phyloP scores from a whole-genome alignment of 30 jellyfish, hydroid and myxozoan species.

The Aurelia aurita complex sp. Pacific region DNA sequence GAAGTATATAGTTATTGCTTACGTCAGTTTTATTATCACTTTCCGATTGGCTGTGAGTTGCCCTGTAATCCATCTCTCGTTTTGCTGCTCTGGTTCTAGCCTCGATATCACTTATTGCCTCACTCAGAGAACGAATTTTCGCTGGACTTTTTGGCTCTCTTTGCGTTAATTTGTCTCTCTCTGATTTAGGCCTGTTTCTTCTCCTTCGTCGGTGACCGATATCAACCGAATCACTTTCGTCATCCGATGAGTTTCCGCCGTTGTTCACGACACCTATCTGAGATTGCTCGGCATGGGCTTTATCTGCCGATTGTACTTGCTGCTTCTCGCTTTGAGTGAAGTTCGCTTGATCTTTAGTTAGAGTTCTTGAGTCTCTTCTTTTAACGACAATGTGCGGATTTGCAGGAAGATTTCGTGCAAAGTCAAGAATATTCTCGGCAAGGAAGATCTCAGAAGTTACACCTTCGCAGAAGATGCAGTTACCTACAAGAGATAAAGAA shows the following conservation, averaged over 20 bases:
- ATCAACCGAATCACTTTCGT: conserved; percentile 53
- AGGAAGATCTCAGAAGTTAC: conserved; percentile 32
- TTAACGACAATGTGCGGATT: neutral
- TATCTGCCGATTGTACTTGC: neutral
- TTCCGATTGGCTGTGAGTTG: conserved; percentile 10
- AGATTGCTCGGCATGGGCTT: neutral
- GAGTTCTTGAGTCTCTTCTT: conserved; percentile 35
- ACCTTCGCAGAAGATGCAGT: conserved; percentile 37
- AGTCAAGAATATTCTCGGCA: conserved; percentile 29
- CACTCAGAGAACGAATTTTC: conserved; percentile 45
- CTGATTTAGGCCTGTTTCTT: conserved; percentile 17
- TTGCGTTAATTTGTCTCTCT: conserved; percentile 4
- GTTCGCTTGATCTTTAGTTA: neutral
- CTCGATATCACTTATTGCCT: conserved; percentile 51
- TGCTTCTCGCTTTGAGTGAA: neutral
- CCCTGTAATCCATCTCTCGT: conserved; percentile 29
- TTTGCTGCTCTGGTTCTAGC: conserved; percentile 56
- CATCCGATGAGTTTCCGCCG: conserved; percentile 42
- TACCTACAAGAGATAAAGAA: conserved; percentile 13
- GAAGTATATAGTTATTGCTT: too few species aligned
- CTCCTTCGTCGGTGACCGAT: conserved; percentile 30
- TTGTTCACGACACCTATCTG: neutral
- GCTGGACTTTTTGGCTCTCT: conserved; percentile 16
- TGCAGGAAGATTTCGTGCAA: conserved; percentile 31
- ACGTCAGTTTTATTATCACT: neutral